A percentile compares a stretch with the other conserved stretches of the same genome.
Evolutionary conservation across 1,140 invertebrate species (phyloP).

Genomic region (Drosophila pandora): DNA sequence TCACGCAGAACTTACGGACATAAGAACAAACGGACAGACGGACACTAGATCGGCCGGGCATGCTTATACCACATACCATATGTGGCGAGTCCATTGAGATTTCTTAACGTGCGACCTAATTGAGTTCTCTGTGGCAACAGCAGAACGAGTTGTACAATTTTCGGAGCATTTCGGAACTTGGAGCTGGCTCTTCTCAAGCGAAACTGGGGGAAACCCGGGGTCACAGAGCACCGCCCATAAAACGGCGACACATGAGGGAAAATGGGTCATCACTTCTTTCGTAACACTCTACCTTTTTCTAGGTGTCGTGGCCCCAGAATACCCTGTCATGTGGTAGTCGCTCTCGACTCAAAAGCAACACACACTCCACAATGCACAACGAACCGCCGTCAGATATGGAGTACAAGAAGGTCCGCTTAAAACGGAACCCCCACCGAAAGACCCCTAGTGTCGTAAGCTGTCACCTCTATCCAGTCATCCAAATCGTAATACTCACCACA

Average conservation of each 20-base stretch:
- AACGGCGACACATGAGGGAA: conserved; percentile 55
- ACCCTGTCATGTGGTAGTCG: conserved; percentile 52
- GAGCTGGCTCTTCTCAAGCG: conserved; percentile 63
- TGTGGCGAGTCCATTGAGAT: conserved; percentile 57
- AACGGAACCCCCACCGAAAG: conserved; percentile 12
- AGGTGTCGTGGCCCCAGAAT: conserved; percentile 43
- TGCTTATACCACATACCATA: not conserved
- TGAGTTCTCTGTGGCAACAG: conserved; percentile 43
- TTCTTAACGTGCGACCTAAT: conserved; percentile 49
- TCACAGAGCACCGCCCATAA: conserved; percentile 66
- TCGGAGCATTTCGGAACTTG: conserved; percentile 33
- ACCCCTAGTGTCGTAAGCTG: conserved; percentile 19
- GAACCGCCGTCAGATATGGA: conserved; percentile 29
- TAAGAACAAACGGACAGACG: not conserved
- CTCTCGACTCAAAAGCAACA: conserved; percentile 12
- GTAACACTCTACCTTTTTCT: conserved; percentile 72
- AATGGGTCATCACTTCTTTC: conserved; percentile 66
- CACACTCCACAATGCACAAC: conserved; percentile 56
- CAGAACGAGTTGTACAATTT: conserved; percentile 36
- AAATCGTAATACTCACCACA: conserved; percentile 51
- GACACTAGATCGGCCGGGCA: conserved; percentile 17
- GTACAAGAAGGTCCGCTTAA: conserved; percentile 79
- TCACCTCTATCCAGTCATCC: not conserved
- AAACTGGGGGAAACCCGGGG: conserved; percentile 54
- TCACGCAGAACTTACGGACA: conserved; percentile 44